Evolutionary conservation across 2,888 invertebrate species (phyloP).

Genomic region (Fissipunctia ypsillon): DNA sequence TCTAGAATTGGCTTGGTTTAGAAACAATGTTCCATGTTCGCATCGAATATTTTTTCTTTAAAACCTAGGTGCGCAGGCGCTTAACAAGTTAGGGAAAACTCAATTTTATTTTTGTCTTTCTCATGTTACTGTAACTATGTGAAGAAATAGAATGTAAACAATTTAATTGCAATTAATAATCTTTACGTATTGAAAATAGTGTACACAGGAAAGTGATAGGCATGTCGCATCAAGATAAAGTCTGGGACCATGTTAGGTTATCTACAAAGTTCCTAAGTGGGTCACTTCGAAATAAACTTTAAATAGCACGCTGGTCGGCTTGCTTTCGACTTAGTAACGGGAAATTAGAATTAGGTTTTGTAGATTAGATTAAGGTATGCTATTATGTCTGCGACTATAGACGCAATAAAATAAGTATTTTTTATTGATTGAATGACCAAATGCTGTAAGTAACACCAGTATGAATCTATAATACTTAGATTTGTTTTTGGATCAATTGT

Average conservation of each 20-base stretch:
- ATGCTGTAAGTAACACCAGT: not conserved
- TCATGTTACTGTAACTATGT: not conserved
- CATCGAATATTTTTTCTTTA: too few species aligned
- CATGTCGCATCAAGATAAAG: conserved; percentile 70
- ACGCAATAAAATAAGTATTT: conserved; percentile 2
- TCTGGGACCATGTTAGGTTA: conserved; percentile 68
- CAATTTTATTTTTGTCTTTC: not conserved
- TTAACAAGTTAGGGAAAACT: not conserved
- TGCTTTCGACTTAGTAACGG: conserved; percentile 56
- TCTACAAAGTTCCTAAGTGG: conserved; percentile 63
- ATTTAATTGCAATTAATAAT: conserved; percentile 17
- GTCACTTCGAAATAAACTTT: conserved; percentile 64
- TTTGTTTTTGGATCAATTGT: not conserved
- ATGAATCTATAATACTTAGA: not conserved
- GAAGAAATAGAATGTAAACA: not conserved
- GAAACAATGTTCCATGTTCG: not conserved
- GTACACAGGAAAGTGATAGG: conserved; percentile 69
- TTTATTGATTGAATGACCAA: conserved; percentile 17
- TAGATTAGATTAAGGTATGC: conserved; percentile 48
- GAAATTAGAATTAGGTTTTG: conserved; percentile 43
- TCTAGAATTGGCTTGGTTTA: not conserved
- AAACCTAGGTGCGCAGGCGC: too few species aligned
- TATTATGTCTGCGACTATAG: conserved; percentile 21
- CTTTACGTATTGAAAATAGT: conserved; percentile 27
- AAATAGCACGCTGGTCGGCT: conserved; percentile 53